Conservation (phyloP, 2,797 vertebrate species). For the Parauchenoglanis ngamensis region DNA sequence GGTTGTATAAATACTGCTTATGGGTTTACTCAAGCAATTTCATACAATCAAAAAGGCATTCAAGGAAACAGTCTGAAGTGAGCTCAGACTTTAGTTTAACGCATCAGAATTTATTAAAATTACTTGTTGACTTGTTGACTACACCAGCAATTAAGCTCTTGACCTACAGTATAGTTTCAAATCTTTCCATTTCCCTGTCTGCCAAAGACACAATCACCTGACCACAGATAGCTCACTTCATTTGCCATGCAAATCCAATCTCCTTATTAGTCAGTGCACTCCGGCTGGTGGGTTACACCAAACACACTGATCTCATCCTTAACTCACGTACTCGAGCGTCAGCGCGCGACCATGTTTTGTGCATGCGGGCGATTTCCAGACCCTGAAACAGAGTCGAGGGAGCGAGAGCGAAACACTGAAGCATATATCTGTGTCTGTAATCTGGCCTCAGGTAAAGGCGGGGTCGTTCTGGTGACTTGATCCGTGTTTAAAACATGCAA, state of each 20-base stretch:
- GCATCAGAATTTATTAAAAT: not conserved
- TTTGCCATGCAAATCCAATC: slow-evolving; percentile 71
- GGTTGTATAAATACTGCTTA: not conserved
- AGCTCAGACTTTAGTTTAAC: not conserved
- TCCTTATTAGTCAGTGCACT: slow-evolving; percentile 63
- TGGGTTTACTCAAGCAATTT: not conserved
- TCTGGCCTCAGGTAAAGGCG: slow-evolving; percentile 36
- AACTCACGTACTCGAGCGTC: slow-evolving; percentile 36
- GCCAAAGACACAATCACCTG: slow-evolving; percentile 6
- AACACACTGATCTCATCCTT: slow-evolving; percentile 26
- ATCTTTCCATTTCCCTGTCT: not conserved
- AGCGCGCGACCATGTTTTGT: not conserved
- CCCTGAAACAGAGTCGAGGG: not conserved
- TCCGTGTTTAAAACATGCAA: slow-evolving; percentile 56
- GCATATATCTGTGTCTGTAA: slow-evolving; percentile 34
- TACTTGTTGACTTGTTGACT: not conserved
- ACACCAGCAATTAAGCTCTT: not conserved
- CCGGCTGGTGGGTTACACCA: slow-evolving; percentile 53
- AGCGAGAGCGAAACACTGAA: not conserved
- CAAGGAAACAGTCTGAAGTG: too few relatives aligned
- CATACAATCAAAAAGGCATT: not conserved
- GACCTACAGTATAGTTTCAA: not conserved
- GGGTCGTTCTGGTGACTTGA: slow-evolving; percentile 47
- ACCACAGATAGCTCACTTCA: slow-evolving; percentile 45
- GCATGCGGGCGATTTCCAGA: not conserved